These are phyloP conservation scores for Chrysolina haemoptera DNA, from an alignment of 2,888 invertebrate species.

Conservation along the genomic window DNA sequence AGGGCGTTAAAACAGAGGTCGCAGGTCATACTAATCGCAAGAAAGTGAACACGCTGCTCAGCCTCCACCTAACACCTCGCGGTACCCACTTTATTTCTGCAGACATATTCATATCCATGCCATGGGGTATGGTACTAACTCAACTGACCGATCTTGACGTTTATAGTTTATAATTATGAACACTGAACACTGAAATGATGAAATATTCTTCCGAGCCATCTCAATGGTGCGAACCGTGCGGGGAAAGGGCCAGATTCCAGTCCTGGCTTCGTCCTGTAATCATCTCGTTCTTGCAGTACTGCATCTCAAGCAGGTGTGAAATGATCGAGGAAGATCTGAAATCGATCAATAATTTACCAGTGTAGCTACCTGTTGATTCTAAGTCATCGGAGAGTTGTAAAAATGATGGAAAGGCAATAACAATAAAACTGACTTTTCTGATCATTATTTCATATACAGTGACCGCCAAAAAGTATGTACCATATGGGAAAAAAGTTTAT, in stretches of 20 bases:
- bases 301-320: background rate
- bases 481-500: no score
- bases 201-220: constrained; percentile 15
- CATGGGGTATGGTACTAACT: constrained; percentile 47
- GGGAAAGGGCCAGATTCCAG: background rate
- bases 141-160: constrained; percentile 48
- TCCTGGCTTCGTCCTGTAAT: background rate
- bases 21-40: constrained; percentile 66
- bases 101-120: constrained; percentile 46
- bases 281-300: background rate
- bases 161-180: constrained; percentile 52
- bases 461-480: no score
- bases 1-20: constrained; percentile 65
- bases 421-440: no score
- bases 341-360: no score
- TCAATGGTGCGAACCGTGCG: background rate
- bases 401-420: no score
- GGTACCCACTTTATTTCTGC: constrained; percentile 46
- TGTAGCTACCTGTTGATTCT: no score
- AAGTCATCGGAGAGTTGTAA: no score
- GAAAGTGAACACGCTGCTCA: constrained; percentile 64
- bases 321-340: background rate
- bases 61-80: constrained; percentile 59
- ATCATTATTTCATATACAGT: no score
- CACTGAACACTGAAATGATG: constrained; percentile 36